These are phyloP conservation scores for Rhopalosiphum nymphaeae DNA, from an alignment of 2,888 invertebrate species.

Conservation along the genomic window DNA sequence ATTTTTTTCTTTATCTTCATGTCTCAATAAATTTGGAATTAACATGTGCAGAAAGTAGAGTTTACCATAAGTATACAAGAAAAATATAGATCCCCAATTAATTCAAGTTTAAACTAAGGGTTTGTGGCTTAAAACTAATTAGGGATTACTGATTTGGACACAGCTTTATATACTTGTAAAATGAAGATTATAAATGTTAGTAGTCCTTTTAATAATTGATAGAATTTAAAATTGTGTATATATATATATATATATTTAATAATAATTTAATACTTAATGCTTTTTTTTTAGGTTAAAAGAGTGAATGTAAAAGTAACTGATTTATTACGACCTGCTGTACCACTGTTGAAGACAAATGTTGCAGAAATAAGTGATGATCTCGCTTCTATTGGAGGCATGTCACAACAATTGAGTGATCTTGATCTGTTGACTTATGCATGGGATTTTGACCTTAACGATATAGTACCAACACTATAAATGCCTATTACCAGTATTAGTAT, in stretches of 20 bases:
- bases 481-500: conserved; percentile 45
- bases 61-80: too few species aligned
- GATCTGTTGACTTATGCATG: conserved; percentile 65
- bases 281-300: conserved; percentile 71
- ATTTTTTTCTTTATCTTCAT: background rate
- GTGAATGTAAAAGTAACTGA: conserved; percentile 71
- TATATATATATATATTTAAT: background rate
- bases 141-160: too few species aligned
- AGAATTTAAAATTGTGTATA: too few species aligned
- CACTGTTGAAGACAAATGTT: conserved; percentile 75
- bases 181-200: too few species aligned
- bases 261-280: conserved; percentile 72
- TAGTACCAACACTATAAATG: conserved; percentile 26
- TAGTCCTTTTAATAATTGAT: too few species aligned
- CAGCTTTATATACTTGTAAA: too few species aligned
- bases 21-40: too few species aligned
- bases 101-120: too few species aligned
- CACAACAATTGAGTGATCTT: conserved; percentile 65
- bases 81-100: too few species aligned
- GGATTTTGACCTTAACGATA: conserved; percentile 65
- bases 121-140: too few species aligned
- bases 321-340: conserved; percentile 78
- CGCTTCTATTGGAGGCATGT: conserved; percentile 67
- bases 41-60: too few species aligned
- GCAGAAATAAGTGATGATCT: conserved; percentile 72